Conservation (phyloP, 2,797 vertebrate species). For the Gobionotothen gibberifrons region DNA sequence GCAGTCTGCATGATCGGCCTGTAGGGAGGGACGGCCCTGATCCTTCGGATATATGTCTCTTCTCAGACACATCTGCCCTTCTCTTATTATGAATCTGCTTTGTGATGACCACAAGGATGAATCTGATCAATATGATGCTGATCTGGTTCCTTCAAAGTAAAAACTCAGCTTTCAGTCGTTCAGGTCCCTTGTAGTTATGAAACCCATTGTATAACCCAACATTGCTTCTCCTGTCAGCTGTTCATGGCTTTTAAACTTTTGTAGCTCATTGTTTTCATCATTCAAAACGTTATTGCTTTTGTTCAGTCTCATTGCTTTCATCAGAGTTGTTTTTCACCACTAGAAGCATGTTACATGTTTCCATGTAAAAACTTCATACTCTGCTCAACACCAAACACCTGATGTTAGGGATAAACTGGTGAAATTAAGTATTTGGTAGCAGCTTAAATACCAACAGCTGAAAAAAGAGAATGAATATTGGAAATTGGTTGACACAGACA, state of each 20-base stretch:
- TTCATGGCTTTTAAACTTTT: neutral
- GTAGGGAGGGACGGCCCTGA: too few species aligned
- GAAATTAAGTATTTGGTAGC: neutral
- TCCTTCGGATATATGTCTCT: conserved; percentile 27
- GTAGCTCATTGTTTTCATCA: neutral
- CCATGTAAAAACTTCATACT: neutral
- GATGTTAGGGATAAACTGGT: neutral
- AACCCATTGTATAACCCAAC: neutral
- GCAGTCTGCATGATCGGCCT: too few species aligned
- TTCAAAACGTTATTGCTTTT: neutral
- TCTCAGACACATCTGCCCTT: conserved; percentile 1
- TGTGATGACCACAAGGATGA: conserved; percentile 7
- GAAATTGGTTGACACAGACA: neutral
- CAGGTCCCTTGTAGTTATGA: neutral
- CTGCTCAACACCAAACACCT: neutral
- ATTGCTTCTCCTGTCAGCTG: neutral
- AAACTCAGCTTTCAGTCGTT: too few species aligned
- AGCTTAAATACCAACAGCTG: neutral
- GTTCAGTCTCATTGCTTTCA: neutral
- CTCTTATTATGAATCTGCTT: conserved; percentile 16
- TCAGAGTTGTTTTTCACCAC: neutral
- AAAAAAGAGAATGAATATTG: neutral
- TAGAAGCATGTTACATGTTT: neutral
- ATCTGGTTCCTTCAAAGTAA: neutral
- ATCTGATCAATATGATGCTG: conserved; percentile 10